Evolutionary conservation across 1,140 invertebrate species (phyloP), one percentile per base, ranked within the genome.

Genomic region (Penaeus japonicus): DNA sequence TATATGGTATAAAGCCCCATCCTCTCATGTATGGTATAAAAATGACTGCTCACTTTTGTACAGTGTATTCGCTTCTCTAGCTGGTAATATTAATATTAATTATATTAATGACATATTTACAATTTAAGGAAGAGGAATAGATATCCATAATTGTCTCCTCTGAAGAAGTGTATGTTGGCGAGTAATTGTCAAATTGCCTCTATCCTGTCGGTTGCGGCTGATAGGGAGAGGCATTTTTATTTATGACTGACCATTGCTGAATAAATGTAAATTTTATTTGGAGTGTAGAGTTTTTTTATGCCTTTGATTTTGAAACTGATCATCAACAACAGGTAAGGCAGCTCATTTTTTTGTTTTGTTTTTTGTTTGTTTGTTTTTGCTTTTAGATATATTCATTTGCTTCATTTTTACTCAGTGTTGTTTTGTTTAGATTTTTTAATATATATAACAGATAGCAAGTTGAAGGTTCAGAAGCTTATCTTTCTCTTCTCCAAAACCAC

Each of bases 1-100:
- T 84, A 89, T 84, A 89, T 89, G 80, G 80, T 89, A 81, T 89
- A 82, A 89, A 86, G 57, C 54, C 87, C 87, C 87, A 89, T 89
- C 87, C 87, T 89, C 87, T 89, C 87, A 84, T 89, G 81, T 89
- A 84, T 89, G 81, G 55, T 89, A 84, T 84, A 84, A 84, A 70
- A 89, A 83, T 83, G 75, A 89, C 87, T 81, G 87, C 87, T 89
- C 87, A 89, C 80, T 89, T 89, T 89, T 89, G 87, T 89, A 89
- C 87, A 89, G 81, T 81, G 79, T 89, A 89, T 89, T 78, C 78
- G 87, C 87, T 89, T 89, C 81, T 89, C 54, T 83, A 84, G 81
- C 55, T 84, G 55, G 81, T 89, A 84, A 84, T 78, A 47, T 87
- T 89, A 84, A 83, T 84, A 84, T 79, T 89, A 84, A 84, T 84